Evolutionary conservation across 92 coral and sea anemone genomes (phyloP).

Genomic region (Plumapathes pennacea): DNA sequence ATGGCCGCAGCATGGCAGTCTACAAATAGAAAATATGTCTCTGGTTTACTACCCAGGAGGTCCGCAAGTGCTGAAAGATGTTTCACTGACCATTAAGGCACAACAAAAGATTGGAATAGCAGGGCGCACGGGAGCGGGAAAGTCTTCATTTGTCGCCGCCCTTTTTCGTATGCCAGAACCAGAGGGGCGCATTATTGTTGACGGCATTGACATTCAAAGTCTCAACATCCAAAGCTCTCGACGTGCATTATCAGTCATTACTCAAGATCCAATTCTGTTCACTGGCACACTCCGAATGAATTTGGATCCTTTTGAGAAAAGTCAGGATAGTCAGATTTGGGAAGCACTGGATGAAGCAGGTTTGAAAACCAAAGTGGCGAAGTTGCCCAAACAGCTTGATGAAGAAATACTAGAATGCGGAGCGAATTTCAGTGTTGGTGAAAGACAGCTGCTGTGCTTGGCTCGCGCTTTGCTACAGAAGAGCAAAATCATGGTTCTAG

Average conservation of each 20-base stretch:
- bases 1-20: constrained; percentile 60
- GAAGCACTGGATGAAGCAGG: constrained; percentile 50
- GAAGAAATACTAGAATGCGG: constrained; percentile 50
- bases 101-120: constrained; percentile 72
- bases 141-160: constrained; percentile 48
- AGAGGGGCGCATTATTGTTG: constrained; percentile 45
- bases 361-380: constrained; percentile 42
- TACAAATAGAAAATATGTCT: constrained; percentile 33
- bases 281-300: constrained; percentile 53
- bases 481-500: constrained; percentile 54
- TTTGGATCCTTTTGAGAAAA: constrained; percentile 48
- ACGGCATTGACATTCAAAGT: constrained; percentile 42
- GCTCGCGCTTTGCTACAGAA: constrained; percentile 56
- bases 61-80: constrained; percentile 44
- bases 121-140: constrained; percentile 72
- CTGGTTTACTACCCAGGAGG: constrained; percentile 30
- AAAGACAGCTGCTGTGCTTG: constrained; percentile 44
- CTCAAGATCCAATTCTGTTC: constrained; percentile 49
- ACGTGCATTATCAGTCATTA: constrained; percentile 52
- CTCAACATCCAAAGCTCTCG: constrained; percentile 63
- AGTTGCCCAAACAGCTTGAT: constrained; percentile 53
- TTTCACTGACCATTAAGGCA: constrained; percentile 30
- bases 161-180: constrained; percentile 68
- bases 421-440: constrained; percentile 30
- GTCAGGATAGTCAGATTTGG: constrained; percentile 55